These are phyloP conservation scores for Ruditapes philippinarum DNA, from an alignment of 1,140 invertebrate species.

Conservation along the genomic window DNA sequence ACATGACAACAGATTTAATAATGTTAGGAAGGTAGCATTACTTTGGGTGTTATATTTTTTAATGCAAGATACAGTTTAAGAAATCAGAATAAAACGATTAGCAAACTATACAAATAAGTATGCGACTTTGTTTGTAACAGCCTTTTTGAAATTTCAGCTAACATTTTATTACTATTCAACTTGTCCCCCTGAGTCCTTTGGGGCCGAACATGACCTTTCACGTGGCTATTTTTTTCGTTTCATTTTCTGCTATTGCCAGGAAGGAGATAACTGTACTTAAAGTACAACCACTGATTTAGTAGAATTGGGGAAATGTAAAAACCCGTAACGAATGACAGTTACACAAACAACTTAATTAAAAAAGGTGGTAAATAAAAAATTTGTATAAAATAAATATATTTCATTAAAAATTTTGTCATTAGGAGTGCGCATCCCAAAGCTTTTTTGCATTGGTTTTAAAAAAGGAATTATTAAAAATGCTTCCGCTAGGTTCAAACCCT, in stretches of 20 bases:
- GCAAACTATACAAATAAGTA: too few species aligned
- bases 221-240: slow-evolving; percentile 68
- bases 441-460: too few species aligned
- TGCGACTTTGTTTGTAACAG: too few species aligned
- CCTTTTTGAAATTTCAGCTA: slow-evolving; percentile 61
- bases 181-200: slow-evolving; percentile 66
- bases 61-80: too few species aligned
- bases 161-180: slow-evolving; percentile 58
- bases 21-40: too few species aligned
- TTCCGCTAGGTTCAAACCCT: too few species aligned
- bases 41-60: too few species aligned
- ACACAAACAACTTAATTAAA: slow-evolving; percentile 57
- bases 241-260: slow-evolving; percentile 65
- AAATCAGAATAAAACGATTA: too few species aligned
- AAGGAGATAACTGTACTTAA: slow-evolving; percentile 62
- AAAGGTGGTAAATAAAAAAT: too few species aligned
- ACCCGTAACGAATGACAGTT: slow-evolving; percentile 48
- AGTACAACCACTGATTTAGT: slow-evolving; percentile 35
- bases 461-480: too few species aligned
- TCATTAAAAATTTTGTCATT: background rate
- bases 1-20: too few species aligned
- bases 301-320: background rate
- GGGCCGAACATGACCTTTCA: slow-evolving; percentile 40
- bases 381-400: slow-evolving; percentile 60
- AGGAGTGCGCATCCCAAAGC: too few species aligned